Base-by-base conservation (phyloP, 2,797 vertebrate genomes). In the Huso huso region DNA sequence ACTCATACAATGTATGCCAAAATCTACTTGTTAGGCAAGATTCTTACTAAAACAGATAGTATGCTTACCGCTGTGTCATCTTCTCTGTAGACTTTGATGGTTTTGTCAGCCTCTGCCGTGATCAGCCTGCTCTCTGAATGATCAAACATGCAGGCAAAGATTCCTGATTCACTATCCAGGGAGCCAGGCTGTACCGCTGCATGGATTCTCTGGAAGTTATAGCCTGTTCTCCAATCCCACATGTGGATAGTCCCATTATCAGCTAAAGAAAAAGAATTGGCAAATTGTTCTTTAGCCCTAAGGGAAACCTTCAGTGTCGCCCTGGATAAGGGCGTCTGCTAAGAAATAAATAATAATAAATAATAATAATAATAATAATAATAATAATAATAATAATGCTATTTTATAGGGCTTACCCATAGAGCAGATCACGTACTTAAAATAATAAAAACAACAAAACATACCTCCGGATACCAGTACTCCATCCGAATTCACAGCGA, bases 161-260 rank as follows among this genome's bases (percentile, higher is more conserved):
- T 99, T 70, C 97, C 97, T 0, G 96, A 98, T 85, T 99, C 96
- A 69, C 96, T 99, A 88, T 99, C 96, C 86, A 99, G 88, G 73
- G 96, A 99, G 1, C 96, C 96, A 0, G 96, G 96, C 77, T 99
- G 96, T 66, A 99, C 96, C 0, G 96, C 96, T 5, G 96, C 96
- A 1, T 99, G 96, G 52, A 99, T 95, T 64, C 96, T 84, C 86
- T 99, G 97, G 86, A 98, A 99, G 81, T 99, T 99, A 80, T 99
- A 99, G 12, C 96, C 96, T 0, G 97, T 99, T 79, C 96, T 92
- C 97, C 96, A 99, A 60, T 99, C 97, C 96, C 96, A 99, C 85
- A 98, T 89, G 81, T 98, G 96, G 90, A 99, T 96, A 55, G 96
- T 99, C 52, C 97, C 97, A 57, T 99, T 99, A 84, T 99, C 96